These are phyloP conservation scores for Sesia bembeciformis DNA, from an alignment of 2,888 invertebrate species.

Conservation along the genomic window DNA sequence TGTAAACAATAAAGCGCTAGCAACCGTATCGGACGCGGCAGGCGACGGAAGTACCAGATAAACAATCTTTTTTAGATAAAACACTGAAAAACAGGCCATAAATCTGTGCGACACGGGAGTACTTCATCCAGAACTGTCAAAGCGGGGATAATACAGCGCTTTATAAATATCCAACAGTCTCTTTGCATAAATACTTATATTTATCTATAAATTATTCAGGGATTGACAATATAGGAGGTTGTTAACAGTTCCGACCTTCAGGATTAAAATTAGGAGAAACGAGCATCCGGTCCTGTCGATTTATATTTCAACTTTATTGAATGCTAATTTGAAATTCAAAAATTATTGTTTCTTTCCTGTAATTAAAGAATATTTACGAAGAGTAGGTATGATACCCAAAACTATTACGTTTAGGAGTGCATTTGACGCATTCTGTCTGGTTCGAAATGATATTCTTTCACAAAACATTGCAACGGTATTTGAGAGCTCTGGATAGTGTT, in stretches of 20 bases:
- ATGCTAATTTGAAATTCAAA: neutral
- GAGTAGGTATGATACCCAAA: neutral
- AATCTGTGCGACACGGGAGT: constrained; percentile 49
- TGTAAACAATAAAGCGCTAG: constrained; percentile 71
- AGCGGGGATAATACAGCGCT: constrained; percentile 20
- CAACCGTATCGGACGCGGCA: constrained; percentile 64
- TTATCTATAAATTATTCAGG: neutral
- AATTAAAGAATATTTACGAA: constrained; percentile 19
- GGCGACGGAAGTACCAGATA: constrained; percentile 71
- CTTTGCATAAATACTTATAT: neutral
- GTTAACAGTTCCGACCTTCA: neutral
- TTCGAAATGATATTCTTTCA: neutral
- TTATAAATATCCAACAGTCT: constrained; percentile 26
- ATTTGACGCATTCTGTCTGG: neutral
- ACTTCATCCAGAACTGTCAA: constrained; percentile 56
- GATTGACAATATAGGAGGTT: neutral
- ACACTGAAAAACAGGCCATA: constrained; percentile 63
- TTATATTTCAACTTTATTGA: neutral
- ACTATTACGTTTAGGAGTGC: neutral
- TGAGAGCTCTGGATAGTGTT: constrained; percentile 23
- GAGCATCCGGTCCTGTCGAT: neutral
- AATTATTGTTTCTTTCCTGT: constrained; percentile 31
- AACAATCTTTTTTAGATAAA: constrained; percentile 74
- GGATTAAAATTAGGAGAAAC: neutral
- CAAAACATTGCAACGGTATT: neutral